These are phyloP conservation scores for Drosophila aff. DNA, from an alignment of 1,140 invertebrate genomes.

Conservation along the genomic window DNA sequence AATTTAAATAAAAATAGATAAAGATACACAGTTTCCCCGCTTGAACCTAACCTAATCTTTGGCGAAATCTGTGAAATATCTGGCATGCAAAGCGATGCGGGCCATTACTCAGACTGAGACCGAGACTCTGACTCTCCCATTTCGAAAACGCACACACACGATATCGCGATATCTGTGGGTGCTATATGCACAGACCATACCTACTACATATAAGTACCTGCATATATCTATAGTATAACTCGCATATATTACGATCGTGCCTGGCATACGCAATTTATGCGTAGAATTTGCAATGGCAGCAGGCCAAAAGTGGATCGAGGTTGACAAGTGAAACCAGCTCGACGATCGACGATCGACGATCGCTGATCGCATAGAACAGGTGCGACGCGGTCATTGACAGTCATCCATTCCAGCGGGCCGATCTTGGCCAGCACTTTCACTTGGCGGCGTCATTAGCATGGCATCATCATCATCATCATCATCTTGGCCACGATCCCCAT, in stretches of 20 bases:
- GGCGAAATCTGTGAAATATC: slow-evolving; percentile 22
- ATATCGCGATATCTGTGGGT: slow-evolving; percentile 28
- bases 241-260: slow-evolving; percentile 31
- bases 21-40: background rate
- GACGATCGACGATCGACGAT: slow-evolving; percentile 15
- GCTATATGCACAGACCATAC: slow-evolving; percentile 1
- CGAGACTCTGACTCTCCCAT: background rate
- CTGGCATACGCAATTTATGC: slow-evolving; percentile 61
- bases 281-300: slow-evolving; percentile 62
- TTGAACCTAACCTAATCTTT: background rate
- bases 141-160: slow-evolving; percentile 5
- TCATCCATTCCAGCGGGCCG: background rate
- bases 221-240: background rate
- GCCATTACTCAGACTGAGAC: slow-evolving; percentile 27
- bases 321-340: slow-evolving; percentile 67
- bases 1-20: background rate
- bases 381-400: slow-evolving; percentile 37
- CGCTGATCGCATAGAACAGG: slow-evolving; percentile 15
- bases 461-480: slow-evolving; percentile 26
- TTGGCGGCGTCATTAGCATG: slow-evolving; percentile 33
- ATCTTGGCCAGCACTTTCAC: slow-evolving; percentile 32
- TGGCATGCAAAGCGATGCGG: slow-evolving; percentile 24
- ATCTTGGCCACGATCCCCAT: slow-evolving; percentile 7
- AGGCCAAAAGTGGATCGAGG: slow-evolving; percentile 65
- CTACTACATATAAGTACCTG: background rate